Evolutionary conservation across 2,113 vertebrate species (phyloP), one percentile per base, ranked within the genome.

Genomic region (Hippocampus comes): DNA sequence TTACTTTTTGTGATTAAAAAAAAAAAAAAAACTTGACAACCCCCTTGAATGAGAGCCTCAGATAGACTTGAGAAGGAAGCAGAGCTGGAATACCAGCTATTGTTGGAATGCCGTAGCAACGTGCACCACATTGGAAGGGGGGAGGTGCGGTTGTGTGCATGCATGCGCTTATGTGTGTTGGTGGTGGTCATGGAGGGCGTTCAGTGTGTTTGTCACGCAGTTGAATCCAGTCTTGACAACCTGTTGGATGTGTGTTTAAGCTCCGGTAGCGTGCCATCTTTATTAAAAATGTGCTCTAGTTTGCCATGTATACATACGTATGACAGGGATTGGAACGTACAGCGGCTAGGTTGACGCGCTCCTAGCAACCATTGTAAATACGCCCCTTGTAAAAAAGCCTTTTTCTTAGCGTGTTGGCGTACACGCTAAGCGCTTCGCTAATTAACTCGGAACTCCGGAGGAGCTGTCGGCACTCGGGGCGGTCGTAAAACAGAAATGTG

Each of bases 21-120:
- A 20, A 20, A 4, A 70, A 42, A 10, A 27, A 57, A 73, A 57
- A 67, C 76, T 73, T 73, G 82, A 78, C 61, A 60, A 21, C 48
- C 55, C 59, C 71, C 43, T 66, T 63, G 73, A 81, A 67, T 75
- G 81, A 78, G 74, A 41, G 73, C 42, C 64, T n/a, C 57, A 17
- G 68, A 69, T 69, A 53, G 49, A 69, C 68, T 56, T 56, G 66
- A 70, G 76, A 65, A 51, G 64, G 76, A 67, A 76, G 61, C 69
- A 73, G 73, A 85, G 82, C 63, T 74, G 80, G 85, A 89, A 91
- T 91, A 81, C 84, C 90, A 84, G 87, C 88, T 88, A 88, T 90
- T 90, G 88, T 91, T 82, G 84, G 87, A 88, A 87, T 83, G 80
- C 80, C 76, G 77, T 82, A 83, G 88, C 85, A 88, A 89, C 87